Conservation (phyloP, 2,888 invertebrate genomes). For the Odontomyia ornata region DNA sequence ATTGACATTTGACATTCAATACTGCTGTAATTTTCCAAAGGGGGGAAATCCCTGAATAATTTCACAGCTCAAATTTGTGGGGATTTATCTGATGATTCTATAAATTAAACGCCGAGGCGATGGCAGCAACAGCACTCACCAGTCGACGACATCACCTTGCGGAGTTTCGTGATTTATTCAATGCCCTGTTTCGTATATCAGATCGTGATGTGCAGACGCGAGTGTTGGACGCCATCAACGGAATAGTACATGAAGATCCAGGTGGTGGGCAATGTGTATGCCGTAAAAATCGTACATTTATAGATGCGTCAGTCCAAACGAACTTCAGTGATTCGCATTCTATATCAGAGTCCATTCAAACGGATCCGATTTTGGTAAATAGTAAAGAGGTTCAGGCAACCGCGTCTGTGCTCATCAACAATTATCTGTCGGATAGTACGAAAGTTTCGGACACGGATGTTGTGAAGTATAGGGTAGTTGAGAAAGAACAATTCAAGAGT, state of each 20-base stretch:
- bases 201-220: conserved; percentile 58
- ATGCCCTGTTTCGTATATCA: conserved; percentile 57
- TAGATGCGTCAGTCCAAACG: conserved; percentile 36
- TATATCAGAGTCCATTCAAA: conserved; percentile 6
- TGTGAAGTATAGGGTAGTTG: not conserved
- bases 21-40: no score
- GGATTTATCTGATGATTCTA: not conserved
- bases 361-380: not conserved
- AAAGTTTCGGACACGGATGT: not conserved
- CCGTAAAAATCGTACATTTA: conserved; percentile 23
- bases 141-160: conserved; percentile 53
- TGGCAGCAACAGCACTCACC: conserved; percentile 33
- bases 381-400: not conserved
- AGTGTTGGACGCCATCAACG: conserved; percentile 60
- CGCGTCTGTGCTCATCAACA: not conserved
- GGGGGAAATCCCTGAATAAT: conserved; percentile 13
- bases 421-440: no score
- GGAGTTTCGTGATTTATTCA: conserved; percentile 56
- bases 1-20: no score
- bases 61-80: not conserved
- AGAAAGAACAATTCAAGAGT: not conserved
- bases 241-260: conserved; percentile 31
- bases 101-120: not conserved
- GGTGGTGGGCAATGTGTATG: conserved; percentile 18
- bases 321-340: no score